These are phyloP conservation scores for Catharus minimus DNA, from an alignment of 2,113 vertebrate genomes.

Conservation along the genomic window DNA sequence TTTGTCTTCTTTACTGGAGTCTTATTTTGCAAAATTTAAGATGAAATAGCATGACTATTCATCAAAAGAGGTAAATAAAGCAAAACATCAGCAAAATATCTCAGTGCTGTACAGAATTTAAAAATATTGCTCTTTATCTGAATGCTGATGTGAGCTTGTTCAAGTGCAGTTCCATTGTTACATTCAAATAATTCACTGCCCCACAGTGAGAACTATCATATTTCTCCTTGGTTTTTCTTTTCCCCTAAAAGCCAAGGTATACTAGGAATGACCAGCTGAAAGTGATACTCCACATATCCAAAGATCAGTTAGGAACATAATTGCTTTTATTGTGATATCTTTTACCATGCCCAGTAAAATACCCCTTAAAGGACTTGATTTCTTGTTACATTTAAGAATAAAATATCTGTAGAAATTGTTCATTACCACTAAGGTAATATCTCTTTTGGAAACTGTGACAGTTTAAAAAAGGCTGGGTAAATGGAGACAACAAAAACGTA, in stretches of 20 bases:
- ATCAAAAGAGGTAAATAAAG: not conserved
- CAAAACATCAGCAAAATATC: not conserved
- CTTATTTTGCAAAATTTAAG: not conserved
- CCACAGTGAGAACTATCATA: not conserved
- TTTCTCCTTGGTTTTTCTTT: not conserved
- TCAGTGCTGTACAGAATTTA: not conserved
- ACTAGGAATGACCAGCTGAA: not conserved
- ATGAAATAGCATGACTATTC: not conserved
- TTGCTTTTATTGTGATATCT: not conserved
- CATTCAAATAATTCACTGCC: not conserved
- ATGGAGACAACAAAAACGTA: not conserved
- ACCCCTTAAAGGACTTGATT: not conserved
- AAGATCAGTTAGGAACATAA: not conserved
- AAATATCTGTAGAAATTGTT: not conserved
- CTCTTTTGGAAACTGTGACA: not conserved
- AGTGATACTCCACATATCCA: not conserved
- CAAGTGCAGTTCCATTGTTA: not conserved
- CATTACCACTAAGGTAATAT: not conserved
- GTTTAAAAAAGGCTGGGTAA: not conserved
- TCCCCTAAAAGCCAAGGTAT: not conserved
- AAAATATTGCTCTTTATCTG: not conserved
- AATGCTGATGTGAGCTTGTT: not conserved
- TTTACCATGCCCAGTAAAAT: not conserved
- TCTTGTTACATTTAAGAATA: not conserved
- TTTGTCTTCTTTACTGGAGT: not conserved